Evolutionary conservation across 1,140 invertebrate species (phyloP), one percentile per base, ranked within the genome.

Genomic region (Zaprionus vittiger): DNA sequence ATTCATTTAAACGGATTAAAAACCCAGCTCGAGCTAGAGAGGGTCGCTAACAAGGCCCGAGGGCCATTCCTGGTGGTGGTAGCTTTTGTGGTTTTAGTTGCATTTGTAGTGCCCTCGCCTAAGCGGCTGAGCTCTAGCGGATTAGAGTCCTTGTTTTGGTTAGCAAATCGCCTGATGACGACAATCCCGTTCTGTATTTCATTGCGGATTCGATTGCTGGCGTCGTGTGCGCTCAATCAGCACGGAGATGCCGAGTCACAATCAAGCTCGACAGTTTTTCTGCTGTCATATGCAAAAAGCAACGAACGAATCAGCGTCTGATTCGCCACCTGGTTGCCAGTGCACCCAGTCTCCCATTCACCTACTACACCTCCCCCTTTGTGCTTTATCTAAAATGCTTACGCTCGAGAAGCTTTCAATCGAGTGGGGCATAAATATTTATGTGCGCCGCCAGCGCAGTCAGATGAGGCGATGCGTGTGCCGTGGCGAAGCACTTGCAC

Each of bases 1-100:
- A 92, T 92, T 92, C 91, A 92, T 92, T 92, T 92, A 92, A 92
- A 86, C 86, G 91, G 91, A 92, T 92, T 92, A 92, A 86, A 91
- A 91, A 80, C 73, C 75, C 73, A 83, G 73, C 52, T 54, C 22
- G 28, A 70, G 31, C 31, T 34, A 9, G 31, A 34, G 31, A 34
- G 59, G 67, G 66, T 61, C 55, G 64, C 64, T 72, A 54, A 72
- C 73, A 63, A 75, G 66, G 62, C 70, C 41, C 57, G 47, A 62
- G 68, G 74, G 74, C 54, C 41, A 20, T n/a, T 60, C 55, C 9
- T 44, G 31, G 2, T 73, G 79, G 63, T 72, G 79, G 71, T 80
- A 61, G 55, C 63, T 76, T 67, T 83, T 89, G 84, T 38, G 85
- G 84, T 85, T 79, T 75, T 80, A 79, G 72, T 55, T 20, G 65